Evolutionary conservation across 2,797 vertebrate species (phyloP), one percentile per base, ranked within the genome.

Genomic region (Anguilla obscura): DNA sequence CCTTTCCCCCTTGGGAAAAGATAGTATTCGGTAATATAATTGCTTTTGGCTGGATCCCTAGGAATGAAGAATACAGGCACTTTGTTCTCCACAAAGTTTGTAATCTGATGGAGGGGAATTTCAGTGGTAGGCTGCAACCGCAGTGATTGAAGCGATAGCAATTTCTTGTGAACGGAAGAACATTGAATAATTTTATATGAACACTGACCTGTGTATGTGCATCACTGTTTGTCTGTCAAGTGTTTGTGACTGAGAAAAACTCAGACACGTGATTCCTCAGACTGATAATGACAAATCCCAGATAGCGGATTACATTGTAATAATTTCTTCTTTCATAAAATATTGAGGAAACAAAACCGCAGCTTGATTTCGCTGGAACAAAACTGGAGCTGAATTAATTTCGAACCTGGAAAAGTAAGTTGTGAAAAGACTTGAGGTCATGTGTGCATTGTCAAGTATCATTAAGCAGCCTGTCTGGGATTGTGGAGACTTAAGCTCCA

Each of bases 121-220:
- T 66, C 52, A 74, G 69, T 40, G 24, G 24, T 58, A 79, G 33
- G 48, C 66, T 76, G 18, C 30, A 10, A 48, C 85, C 10, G n/a
- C 84, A 66, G 60, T 66, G 85, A 58, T 66, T 83, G 83, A 63
- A 86, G 33, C 63, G 86, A 88, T 50, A 40, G 74, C 71, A 52
- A 87, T 69, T 88, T 86, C 50, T 86, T 85, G 27, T 52, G 48
- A 30, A 3, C 12, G 8, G 48, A 58, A 56, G 36, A 45, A 63
- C 30, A 56, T 40, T 33, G 60, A 36, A 87, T 10, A 71, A 33
- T 30, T n/a, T n/a, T 30, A 60, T 33, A 21, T 33, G 0, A 58
- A 33, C 52, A 14, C 16, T 18, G 86, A 52, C 24, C n/a, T 80
- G 52, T 58, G 0, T 48, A 9, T 87, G 33, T 60, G 33, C 48